A percentile compares a stretch with the other conserved stretches of the same genome.
These are phyloP conservation scores for Frankliniella fusca DNA, from an alignment of 2,888 invertebrate species.

Conservation along the genomic window DNA sequence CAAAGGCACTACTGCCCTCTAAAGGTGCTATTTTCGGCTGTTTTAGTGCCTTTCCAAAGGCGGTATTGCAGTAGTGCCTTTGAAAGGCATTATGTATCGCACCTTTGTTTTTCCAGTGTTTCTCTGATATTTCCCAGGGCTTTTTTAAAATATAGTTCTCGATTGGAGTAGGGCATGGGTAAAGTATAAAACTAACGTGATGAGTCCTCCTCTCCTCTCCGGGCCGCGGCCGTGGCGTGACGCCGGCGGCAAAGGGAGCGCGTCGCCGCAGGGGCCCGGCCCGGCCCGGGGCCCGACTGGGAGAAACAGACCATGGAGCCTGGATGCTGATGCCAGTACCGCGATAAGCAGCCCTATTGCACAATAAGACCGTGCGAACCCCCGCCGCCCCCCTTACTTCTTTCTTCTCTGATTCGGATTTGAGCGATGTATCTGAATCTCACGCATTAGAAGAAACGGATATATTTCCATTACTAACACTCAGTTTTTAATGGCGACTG, in stretches of 20 bases:
- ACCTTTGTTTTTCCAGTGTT: background rate
- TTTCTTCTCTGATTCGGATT: too few relatives aligned
- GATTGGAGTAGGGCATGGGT: too few relatives aligned
- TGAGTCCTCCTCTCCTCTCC: background rate
- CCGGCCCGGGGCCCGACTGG: background rate
- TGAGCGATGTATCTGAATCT: too few relatives aligned
- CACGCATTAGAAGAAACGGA: too few relatives aligned
- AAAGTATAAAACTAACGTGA: too few relatives aligned
- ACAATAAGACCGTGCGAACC: background rate
- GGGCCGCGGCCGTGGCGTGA: background rate
- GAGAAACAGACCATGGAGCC: conserved; percentile 23
- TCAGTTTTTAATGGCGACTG: too few relatives aligned
- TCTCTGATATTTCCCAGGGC: background rate
- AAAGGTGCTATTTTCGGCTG: too few relatives aligned
- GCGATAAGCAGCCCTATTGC: conserved; percentile 16
- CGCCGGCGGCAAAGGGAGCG: background rate
- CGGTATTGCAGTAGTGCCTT: too few relatives aligned
- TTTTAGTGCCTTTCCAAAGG: too few relatives aligned
- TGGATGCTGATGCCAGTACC: conserved; percentile 8
- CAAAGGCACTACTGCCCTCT: too few relatives aligned
- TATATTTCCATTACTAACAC: too few relatives aligned
- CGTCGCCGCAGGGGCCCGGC: background rate
- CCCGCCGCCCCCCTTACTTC: background rate
- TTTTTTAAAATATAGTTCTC: background rate
- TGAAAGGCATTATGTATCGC: too few relatives aligned